Base-by-base conservation (phyloP, 2,888 invertebrate species). In the Lydus trimaculatus region DNA sequence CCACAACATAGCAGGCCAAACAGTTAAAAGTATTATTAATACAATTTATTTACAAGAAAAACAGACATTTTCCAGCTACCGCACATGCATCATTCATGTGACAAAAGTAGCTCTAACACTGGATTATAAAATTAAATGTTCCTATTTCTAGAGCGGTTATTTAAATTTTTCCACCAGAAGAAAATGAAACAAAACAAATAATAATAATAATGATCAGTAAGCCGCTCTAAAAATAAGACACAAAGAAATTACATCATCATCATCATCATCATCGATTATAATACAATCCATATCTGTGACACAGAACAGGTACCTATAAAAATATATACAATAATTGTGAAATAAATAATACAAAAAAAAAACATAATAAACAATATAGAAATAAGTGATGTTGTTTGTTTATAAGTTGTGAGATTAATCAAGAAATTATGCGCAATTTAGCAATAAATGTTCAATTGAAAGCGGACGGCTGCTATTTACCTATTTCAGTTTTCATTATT, bases 261-360 rank as follows among this genome's bases (percentile, higher is more conserved):
- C n/a, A n/a, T n/a, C n/a, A n/a, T n/a, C n/a, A 79, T 79, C 81
- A 82, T 81, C 77, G 80, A 80, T 78, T 78, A 76, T 48, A 56
- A 56, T 81, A 82, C 79, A 81, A 78, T 81, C 77, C 78, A 79
- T 79, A 79, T 80, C 79, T 78, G 79, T 78, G 79, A 82, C 81
- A 82, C 82, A 84, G 82, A 83, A 84, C 84, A 85, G 84, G 84
- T 85, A 85, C 84, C 83, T 84, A 84, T 83, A 82, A 84, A 83
- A 83, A 81, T 80, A 80, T 80, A 78, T 80, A 81, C 79, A 80
- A 69, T 72, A 75, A 70, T 28, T 33, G 39, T n/a, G 31, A 70
- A 70, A 70, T 70, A 74, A 73, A 72, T 75, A 72, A 72, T 69
- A 70, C 66, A 69, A 52, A 39, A 66, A 72, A 65, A 73, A 67